Evolutionary conservation across 2,113 vertebrate species (phyloP).

Genomic region (Cephalopholis sonnerati): DNA sequence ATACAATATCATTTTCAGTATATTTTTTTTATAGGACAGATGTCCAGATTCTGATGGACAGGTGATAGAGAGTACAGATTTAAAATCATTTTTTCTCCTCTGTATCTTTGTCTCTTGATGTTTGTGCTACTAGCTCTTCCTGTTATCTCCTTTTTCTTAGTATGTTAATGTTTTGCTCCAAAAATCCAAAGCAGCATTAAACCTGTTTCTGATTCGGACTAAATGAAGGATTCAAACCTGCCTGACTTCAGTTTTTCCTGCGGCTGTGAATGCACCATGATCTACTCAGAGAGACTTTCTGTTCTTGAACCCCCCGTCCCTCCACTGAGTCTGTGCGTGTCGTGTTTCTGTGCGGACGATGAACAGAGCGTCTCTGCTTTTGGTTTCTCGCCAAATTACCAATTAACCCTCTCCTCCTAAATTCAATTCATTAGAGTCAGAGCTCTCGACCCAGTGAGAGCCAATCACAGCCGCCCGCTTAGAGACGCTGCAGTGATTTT

Average conservation of each 20-base stretch:
- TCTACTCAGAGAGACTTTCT: neutral
- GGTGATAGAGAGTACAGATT: too few species aligned
- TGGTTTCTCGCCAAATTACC: conserved; percentile 7
- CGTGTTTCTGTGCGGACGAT: neutral
- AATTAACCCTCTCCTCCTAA: neutral
- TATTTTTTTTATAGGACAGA: too few species aligned
- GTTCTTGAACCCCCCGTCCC: neutral
- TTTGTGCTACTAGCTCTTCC: too few species aligned
- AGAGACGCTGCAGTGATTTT: neutral
- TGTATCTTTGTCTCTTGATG: too few species aligned
- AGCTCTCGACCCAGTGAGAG: neutral
- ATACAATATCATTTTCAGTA: too few species aligned
- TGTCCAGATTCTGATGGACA: too few species aligned
- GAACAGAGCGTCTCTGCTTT: neutral
- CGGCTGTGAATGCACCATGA: neutral
- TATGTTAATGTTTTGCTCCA: too few species aligned
- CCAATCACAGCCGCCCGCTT: neutral
- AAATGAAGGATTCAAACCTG: neutral
- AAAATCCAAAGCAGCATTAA: too few species aligned
- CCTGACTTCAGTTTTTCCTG: neutral
- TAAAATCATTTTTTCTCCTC: too few species aligned
- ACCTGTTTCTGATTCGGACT: too few species aligned
- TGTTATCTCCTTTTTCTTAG: too few species aligned
- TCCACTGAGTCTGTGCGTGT: neutral
- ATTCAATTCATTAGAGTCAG: neutral